These are phyloP conservation scores for Mareca penelope DNA, from an alignment of 2,797 vertebrate species.

Conservation along the genomic window DNA sequence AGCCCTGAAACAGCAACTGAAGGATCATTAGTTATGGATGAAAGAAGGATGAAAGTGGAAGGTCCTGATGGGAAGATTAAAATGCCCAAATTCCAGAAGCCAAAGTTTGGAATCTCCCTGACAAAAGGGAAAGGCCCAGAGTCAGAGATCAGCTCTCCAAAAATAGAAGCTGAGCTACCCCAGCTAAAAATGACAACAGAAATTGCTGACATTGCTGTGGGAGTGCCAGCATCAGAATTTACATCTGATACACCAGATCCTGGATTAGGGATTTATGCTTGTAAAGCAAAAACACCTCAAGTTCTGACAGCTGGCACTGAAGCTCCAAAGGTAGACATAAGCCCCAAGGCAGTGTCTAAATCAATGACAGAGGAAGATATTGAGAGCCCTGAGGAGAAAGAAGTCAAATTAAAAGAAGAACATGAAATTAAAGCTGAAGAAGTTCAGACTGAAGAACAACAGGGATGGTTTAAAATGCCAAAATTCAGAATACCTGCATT, in stretches of 20 bases:
- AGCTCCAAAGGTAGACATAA: not conserved
- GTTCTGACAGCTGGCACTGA: not conserved
- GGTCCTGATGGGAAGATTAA: conserved; percentile 50
- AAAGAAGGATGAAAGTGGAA: conserved; percentile 1
- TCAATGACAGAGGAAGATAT: not conserved
- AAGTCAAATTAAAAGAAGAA: conserved; percentile 23
- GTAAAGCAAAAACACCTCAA: not conserved
- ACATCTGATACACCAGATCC: not conserved
- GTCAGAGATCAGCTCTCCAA: conserved; percentile 2
- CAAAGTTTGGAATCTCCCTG: conserved; percentile 70
- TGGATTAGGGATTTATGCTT: not conserved
- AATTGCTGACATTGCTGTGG: not conserved
- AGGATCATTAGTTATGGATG: not conserved
- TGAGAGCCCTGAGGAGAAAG: conserved; percentile 2
- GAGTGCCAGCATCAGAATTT: conserved; percentile 29
- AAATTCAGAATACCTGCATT: conserved; percentile 67
- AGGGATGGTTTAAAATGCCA: conserved; percentile 72
- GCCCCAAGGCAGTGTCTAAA: not conserved
- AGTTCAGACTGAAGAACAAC: not conserved
- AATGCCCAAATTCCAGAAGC: conserved; percentile 68
- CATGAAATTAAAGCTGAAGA: not conserved
- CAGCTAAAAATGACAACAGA: not conserved
- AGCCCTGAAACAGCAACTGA: not conserved
- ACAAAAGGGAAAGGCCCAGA: conserved; percentile 47
- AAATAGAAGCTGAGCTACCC: not conserved